These are phyloP conservation scores for Scleropages formosus DNA, from an alignment of 2,797 vertebrate species.

Conservation along the genomic window DNA sequence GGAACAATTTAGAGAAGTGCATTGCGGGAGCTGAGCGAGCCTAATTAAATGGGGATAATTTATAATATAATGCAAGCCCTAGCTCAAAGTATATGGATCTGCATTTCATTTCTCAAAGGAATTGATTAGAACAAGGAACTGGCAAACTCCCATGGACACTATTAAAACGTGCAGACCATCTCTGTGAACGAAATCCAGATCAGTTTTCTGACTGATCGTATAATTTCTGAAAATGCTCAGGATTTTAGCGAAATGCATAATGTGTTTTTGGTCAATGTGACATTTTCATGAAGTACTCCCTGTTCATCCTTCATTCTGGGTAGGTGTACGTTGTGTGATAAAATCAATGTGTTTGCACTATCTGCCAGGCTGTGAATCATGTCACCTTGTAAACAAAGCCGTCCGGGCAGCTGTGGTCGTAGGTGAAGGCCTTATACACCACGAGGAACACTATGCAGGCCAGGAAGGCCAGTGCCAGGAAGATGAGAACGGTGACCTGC, in stretches of 20 bases:
- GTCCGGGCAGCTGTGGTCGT: conserved; percentile 97
- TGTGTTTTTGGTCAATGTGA: not conserved
- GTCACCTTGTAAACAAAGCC: conserved; percentile 97
- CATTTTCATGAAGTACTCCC: not conserved
- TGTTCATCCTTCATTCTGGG: not conserved
- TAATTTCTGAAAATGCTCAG: not conserved
- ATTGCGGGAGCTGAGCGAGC: not conserved
- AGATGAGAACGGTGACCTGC: conserved; percentile 95
- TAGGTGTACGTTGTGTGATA: not conserved
- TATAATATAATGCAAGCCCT: not conserved
- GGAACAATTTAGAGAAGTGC: not conserved
- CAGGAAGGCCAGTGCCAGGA: conserved; percentile 96
- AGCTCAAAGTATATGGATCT: not conserved
- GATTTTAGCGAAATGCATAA: not conserved
- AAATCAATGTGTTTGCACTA: not conserved
- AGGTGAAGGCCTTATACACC: conserved; percentile 99
- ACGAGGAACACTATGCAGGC: conserved; percentile 98
- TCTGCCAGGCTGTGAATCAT: not conserved
- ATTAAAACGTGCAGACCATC: not conserved
- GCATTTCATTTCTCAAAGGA: conserved; percentile 9
- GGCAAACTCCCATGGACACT: not conserved
- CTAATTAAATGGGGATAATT: not conserved
- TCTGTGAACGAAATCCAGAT: not conserved
- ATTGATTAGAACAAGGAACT: conserved; percentile 6
- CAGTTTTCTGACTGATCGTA: not conserved